Percentiles rank a stretch among this genome's conserved stretches.
phyloP scores from a whole-genome alignment of 2,797 vertebrate genomes.

The Girardinus metallicus region DNA sequence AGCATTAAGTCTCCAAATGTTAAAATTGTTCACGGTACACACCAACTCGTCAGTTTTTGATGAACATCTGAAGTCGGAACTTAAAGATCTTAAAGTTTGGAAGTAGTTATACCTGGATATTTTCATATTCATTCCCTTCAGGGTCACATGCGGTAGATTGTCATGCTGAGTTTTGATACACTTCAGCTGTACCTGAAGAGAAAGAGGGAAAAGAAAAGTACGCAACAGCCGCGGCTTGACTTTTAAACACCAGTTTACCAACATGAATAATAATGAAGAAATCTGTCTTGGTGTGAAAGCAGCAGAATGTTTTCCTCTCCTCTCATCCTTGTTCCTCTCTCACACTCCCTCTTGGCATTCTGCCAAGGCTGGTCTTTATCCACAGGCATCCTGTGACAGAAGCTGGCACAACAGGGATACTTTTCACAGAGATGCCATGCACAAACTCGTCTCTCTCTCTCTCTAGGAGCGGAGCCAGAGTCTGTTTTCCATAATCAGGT shows the following conservation, averaged over 20 bases:
- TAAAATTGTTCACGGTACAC: background rate
- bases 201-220: background rate
- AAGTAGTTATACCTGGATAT: background rate
- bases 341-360: conserved; percentile 41
- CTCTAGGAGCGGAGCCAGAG: conserved; percentile 57
- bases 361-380: conserved; percentile 50
- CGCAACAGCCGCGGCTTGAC: background rate
- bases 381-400: conserved; percentile 69
- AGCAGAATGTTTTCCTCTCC: conserved; percentile 34
- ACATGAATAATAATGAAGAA: conserved; percentile 46
- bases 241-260: conserved; percentile 32
- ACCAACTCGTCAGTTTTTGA: background rate
- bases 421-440: conserved; percentile 59
- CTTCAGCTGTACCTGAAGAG: background rate
- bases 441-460: conserved; percentile 44
- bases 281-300: conserved; percentile 37
- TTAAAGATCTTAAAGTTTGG: background rate
- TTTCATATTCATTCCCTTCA: background rate
- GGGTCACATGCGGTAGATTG: background rate
- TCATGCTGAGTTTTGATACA: background rate
- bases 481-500: conserved; percentile 71
- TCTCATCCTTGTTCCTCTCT: conserved; percentile 1
- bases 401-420: conserved; percentile 66
- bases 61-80: background rate
- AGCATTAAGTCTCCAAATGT: background rate